Base-by-base conservation (phyloP, 1,140 invertebrate genomes). In the Halyomorpha halys region DNA sequence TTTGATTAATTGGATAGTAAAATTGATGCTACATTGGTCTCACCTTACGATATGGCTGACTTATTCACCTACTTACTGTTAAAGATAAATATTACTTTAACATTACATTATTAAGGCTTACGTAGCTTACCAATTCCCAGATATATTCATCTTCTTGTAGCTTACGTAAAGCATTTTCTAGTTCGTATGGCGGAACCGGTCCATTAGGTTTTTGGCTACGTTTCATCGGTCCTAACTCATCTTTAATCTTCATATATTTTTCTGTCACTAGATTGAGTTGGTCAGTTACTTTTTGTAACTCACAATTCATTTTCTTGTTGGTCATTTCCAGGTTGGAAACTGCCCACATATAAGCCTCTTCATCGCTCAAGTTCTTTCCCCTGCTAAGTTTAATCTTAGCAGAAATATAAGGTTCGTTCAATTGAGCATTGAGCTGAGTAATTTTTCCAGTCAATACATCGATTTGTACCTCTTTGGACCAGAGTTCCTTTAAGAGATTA, bases 371-470 rank as follows among this genome's bases (percentile, higher is more conserved):
- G 19, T 21, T 25, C 14, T 56, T 11, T 16, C 53, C 53, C 23
- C 2, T 16, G 4, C 23, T 25, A 15, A 56, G 19, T 25, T 56
- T 56, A 15, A 56, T 16, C 5, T 25, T 21, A 1, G 53, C 23
- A 16, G 53, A 5, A 21, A 56, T 23, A 21, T 23, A 25, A 16
- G 14, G 19, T 15, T 56, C 53, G 23, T 56, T 25, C 23, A 56
- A 25, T 56, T 23, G 2, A 25, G 53, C 53, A 16, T 56, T 16
- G 2, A 56, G 14, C 18, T 56, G 53, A 27, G 53, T 23, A 23
- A 56, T 56, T 25, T 56, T 56, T 15, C 53, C 53, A 21, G 15
- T 21, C 18, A 56, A 23, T 5, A 56, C 23, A 23, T 56, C 53
- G 11, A 56, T 56, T 25, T 21, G 19, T 16, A 56, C 4, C 11